These are phyloP conservation scores for Penaeus chinensis DNA, from an alignment of 1,140 invertebrate genomes.

Conservation along the genomic window DNA sequence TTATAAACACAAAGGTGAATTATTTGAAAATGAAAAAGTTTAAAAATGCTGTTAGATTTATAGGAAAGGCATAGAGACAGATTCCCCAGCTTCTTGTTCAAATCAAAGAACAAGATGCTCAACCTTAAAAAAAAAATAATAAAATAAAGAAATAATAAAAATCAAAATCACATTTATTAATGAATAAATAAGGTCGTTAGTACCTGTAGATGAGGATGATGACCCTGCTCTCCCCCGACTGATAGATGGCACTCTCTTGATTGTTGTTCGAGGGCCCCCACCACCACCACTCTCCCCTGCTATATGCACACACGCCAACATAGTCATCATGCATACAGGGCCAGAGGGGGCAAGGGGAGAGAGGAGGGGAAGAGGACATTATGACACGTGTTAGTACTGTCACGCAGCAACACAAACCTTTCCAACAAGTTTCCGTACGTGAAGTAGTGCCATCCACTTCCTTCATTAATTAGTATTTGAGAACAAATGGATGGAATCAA, in stretches of 20 bases:
- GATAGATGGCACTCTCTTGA: constrained; percentile 61
- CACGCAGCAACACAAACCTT: constrained; percentile 7
- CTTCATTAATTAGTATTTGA: too few relatives aligned
- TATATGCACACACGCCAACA: constrained; percentile 31
- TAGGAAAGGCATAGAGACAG: too few relatives aligned
- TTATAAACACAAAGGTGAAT: too few relatives aligned
- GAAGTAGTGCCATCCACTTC: too few relatives aligned
- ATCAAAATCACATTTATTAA: not conserved
- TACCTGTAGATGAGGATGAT: constrained; percentile 58
- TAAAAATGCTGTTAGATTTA: too few relatives aligned
- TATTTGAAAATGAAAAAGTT: too few relatives aligned
- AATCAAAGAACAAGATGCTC: too few relatives aligned
- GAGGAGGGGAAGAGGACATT: constrained; percentile 37
- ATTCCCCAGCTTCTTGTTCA: too few relatives aligned
- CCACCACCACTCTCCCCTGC: constrained; percentile 57
- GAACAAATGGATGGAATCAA: too few relatives aligned
- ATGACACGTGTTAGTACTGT: constrained; percentile 45
- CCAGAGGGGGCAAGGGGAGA: constrained; percentile 25
- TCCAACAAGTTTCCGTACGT: too few relatives aligned
- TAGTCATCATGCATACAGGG: constrained; percentile 53
- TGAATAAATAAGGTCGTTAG: constrained; percentile 21
- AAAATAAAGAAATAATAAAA: not conserved
- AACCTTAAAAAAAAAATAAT: not conserved
- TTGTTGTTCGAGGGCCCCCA: constrained; percentile 48
- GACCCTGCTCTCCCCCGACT: constrained; percentile 53